Conservation (phyloP, 2,113 vertebrate species). For the Xenus cinereus region DNA sequence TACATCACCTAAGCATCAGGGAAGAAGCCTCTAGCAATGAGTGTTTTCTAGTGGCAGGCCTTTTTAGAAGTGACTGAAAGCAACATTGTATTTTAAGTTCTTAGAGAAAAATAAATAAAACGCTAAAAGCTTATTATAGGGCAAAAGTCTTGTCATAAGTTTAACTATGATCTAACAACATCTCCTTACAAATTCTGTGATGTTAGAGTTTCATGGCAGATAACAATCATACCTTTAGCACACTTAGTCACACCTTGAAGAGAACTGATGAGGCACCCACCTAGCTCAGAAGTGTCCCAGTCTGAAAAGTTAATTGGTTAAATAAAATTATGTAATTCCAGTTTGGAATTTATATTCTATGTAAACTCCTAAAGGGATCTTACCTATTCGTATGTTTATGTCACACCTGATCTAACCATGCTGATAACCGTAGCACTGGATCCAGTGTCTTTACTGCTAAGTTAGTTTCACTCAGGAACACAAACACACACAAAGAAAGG, state of each 20-base stretch:
- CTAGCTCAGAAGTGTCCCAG: accelerated
- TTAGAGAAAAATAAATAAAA: not conserved
- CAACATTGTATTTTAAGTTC: not conserved
- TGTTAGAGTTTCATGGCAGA: not conserved
- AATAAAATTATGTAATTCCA: not conserved
- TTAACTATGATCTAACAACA: not conserved
- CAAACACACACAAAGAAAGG: not conserved
- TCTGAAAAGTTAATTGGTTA: not conserved
- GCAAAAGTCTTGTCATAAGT: not conserved
- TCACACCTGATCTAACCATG: not conserved
- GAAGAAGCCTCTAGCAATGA: not conserved
- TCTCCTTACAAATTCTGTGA: not conserved
- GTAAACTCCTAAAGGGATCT: not conserved
- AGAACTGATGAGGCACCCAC: not conserved
- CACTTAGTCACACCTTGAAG: not conserved
- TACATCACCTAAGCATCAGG: not conserved
- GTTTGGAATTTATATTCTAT: not conserved
- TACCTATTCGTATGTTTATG: not conserved
- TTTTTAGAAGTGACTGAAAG: not conserved
- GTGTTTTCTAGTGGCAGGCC: not conserved
- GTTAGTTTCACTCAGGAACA: not conserved
- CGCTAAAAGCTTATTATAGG: not conserved
- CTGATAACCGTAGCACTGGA: not conserved
- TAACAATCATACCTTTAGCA: not conserved
- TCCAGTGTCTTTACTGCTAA: not conserved